Evolutionary conservation across 2,888 invertebrate genomes (phyloP).

Genomic region (Dynastes hyllus): DNA sequence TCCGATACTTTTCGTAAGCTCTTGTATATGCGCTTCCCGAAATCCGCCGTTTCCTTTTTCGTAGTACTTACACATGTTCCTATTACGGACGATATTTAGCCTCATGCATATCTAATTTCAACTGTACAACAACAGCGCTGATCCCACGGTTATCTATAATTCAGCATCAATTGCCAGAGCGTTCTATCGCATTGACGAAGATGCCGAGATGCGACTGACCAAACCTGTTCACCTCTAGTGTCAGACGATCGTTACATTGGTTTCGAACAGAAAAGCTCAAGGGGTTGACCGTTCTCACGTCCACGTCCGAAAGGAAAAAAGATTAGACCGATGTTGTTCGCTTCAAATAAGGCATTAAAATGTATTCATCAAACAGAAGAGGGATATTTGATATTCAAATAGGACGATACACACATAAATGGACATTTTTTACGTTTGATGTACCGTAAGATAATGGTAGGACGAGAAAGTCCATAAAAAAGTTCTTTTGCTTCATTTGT

Average conservation of each 20-base stretch:
- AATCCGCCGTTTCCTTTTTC: conserved; percentile 27
- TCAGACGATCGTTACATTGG: conserved; percentile 61
- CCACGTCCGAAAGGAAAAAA: conserved; percentile 30
- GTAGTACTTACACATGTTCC: conserved; percentile 30
- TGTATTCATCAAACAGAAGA: conserved; percentile 58
- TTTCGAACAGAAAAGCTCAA: conserved; percentile 49
- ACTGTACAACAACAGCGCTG: conserved; percentile 32
- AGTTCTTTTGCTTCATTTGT: too few relatives aligned
- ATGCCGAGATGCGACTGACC: conserved; percentile 58
- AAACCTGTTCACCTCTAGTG: conserved; percentile 61
- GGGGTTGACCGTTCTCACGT: conserved; percentile 60
- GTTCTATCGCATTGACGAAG: conserved; percentile 13
- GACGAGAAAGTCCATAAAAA: background rate
- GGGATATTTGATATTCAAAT: conserved; percentile 64
- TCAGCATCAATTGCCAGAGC: conserved; percentile 43
- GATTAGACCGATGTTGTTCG: conserved; percentile 50
- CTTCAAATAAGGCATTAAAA: conserved; percentile 55
- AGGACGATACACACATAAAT: conserved; percentile 38
- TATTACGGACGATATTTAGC: conserved; percentile 43
- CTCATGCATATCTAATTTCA: conserved; percentile 46
- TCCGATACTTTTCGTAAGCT: background rate
- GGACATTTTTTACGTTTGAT: background rate
- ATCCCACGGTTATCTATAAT: conserved; percentile 59
- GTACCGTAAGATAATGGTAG: background rate
- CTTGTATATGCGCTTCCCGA: conserved; percentile 4